Evolutionary conservation across 2,113 vertebrate species (phyloP).

Genomic region (Alligator sinensis): DNA sequence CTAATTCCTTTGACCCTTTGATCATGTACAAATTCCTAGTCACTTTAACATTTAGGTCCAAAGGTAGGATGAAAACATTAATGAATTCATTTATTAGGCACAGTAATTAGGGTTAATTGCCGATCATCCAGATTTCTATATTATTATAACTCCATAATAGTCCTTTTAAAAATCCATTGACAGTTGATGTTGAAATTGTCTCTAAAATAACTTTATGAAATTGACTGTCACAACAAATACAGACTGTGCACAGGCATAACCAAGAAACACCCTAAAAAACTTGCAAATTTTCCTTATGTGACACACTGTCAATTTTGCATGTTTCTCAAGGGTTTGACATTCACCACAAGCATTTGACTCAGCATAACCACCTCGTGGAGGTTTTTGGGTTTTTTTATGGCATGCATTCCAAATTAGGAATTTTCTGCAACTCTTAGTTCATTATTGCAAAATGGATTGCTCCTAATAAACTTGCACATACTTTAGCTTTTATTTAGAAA

Average conservation of each 20-base stretch:
- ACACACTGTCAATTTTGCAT: background rate
- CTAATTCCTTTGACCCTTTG: background rate
- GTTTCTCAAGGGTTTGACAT: background rate
- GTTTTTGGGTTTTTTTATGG: background rate
- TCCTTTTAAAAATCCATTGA: background rate
- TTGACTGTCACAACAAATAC: background rate
- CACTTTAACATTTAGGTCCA: background rate
- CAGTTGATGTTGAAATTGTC: background rate
- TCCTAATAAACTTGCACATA: background rate
- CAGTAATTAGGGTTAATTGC: background rate
- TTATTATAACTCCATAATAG: background rate
- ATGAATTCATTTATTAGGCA: background rate
- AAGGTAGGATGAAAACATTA: background rate
- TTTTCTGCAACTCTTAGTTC: background rate
- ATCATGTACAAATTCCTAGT: background rate
- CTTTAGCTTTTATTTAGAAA: background rate
- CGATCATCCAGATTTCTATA: background rate
- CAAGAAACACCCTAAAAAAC: background rate
- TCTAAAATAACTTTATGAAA: background rate
- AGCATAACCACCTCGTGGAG: background rate
- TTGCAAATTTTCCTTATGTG: background rate
- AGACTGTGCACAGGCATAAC: background rate
- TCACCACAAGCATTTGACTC: background rate
- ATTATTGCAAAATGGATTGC: fast-evolving
- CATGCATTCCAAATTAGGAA: fast-evolving